phyloP scores from a whole-genome alignment of 2,888 invertebrate species.

The Calameuta filiformis region DNA sequence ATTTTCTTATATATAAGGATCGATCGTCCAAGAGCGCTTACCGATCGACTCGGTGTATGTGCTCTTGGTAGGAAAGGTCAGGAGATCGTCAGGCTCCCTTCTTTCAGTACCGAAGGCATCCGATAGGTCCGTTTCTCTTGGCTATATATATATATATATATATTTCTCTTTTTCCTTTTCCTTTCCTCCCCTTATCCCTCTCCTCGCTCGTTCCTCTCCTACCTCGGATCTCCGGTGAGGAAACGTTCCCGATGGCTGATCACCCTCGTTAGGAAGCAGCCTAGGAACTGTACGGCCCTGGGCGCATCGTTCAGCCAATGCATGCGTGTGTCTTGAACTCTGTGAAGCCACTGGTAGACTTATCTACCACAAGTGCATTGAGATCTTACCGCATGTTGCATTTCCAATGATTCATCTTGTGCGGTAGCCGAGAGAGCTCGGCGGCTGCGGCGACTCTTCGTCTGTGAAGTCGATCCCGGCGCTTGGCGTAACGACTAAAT shows the following conservation, averaged over 20 bases:
- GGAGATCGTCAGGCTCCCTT: not conserved
- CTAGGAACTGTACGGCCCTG: constrained; percentile 24
- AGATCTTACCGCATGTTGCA: constrained; percentile 39
- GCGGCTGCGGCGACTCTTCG: not conserved
- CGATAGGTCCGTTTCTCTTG: not conserved
- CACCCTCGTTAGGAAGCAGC: constrained; percentile 38
- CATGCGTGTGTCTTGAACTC: constrained; percentile 27
- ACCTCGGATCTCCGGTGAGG: constrained; percentile 1
- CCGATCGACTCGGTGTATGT: not conserved
- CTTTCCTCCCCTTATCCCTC: not conserved
- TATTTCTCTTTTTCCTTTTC: not conserved
- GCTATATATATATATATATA: not conserved
- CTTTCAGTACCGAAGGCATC: not conserved
- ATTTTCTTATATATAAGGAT: not conserved
- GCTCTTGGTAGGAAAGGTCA: not conserved
- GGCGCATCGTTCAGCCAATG: constrained; percentile 27
- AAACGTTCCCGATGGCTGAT: constrained; percentile 37
- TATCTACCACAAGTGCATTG: constrained; percentile 38
- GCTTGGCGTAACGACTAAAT: constrained; percentile 52
- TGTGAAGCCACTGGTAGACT: constrained; percentile 28
- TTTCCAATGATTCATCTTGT: constrained; percentile 53
- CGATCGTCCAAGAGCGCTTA: not conserved
- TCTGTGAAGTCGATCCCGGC: constrained; percentile 8
- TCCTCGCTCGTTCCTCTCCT: not conserved
- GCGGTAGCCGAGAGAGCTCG: constrained; percentile 31